Conservation (phyloP, 2,113 vertebrate species). For the Neotragus moschatus region DNA sequence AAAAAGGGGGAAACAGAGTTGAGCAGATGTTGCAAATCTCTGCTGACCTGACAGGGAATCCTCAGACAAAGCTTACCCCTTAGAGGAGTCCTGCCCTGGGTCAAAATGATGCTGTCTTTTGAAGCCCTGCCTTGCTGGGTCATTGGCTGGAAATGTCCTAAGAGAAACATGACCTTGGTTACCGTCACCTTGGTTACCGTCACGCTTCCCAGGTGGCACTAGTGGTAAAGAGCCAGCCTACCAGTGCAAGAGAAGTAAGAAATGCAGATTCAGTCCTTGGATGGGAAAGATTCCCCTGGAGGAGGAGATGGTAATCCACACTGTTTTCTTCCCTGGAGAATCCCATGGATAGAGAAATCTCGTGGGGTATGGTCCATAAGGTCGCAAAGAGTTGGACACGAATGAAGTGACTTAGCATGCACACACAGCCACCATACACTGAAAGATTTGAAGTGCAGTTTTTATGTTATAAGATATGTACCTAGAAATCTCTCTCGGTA, state of each 20-base stretch:
- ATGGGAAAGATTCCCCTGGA: background rate
- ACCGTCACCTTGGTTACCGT: rapidly evolving
- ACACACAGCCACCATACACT: background rate
- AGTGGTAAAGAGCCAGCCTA: background rate
- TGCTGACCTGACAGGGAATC: background rate
- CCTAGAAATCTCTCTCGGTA: background rate
- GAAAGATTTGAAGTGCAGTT: background rate
- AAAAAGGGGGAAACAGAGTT: background rate
- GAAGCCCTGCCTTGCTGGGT: background rate
- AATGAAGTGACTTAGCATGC: background rate
- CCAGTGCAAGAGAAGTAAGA: background rate
- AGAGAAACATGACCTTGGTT: background rate
- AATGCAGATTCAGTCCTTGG: background rate
- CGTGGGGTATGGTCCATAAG: rapidly evolving
- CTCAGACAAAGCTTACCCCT: background rate
- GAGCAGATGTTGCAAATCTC: background rate
- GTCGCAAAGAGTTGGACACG: background rate
- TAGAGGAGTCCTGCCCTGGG: too few relatives aligned
- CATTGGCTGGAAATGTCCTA: background rate
- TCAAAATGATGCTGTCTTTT: background rate
- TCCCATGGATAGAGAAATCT: background rate
- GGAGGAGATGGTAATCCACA: background rate
- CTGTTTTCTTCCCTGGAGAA: background rate
- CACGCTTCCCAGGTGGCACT: background rate
- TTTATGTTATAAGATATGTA: background rate